phyloP scores from a whole-genome alignment of 2,797 vertebrate genomes.

The Astyanax mexicanus region DNA sequence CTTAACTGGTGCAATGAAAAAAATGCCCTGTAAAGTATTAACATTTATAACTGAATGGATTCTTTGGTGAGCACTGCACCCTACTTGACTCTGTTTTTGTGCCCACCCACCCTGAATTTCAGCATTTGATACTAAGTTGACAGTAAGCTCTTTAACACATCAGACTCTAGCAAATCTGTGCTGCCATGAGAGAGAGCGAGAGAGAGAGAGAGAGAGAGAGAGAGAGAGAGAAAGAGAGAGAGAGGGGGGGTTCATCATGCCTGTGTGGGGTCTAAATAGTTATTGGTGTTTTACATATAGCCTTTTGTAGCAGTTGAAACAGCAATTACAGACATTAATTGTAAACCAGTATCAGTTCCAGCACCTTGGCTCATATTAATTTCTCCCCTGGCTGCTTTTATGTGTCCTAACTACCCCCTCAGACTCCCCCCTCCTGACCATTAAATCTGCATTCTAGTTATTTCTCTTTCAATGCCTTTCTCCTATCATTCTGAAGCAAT shows the following conservation, averaged over 20 bases:
- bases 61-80: background rate
- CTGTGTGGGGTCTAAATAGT: slow-evolving; percentile 36
- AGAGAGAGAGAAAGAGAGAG: background rate
- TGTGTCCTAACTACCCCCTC: slow-evolving; percentile 62
- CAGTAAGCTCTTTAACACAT: slow-evolving; percentile 13
- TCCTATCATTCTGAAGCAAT: slow-evolving; percentile 5
- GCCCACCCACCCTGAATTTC: background rate
- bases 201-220: background rate
- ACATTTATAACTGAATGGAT: slow-evolving; percentile 3
- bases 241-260: background rate
- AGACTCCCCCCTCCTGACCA: slow-evolving; percentile 15
- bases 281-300: slow-evolving; percentile 39
- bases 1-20: no score
- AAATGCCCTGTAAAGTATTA: background rate
- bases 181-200: background rate
- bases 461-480: slow-evolving; percentile 16
- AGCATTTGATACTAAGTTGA: slow-evolving; percentile 19
- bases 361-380: slow-evolving; percentile 80
- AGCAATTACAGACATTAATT: slow-evolving; percentile 70
- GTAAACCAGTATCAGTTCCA: slow-evolving; percentile 81
- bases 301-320: slow-evolving; percentile 69
- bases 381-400: slow-evolving; percentile 82
- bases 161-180: slow-evolving; percentile 1
- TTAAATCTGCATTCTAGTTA: slow-evolving; percentile 49
- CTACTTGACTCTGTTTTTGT: background rate